Evolutionary conservation across 2,888 invertebrate genomes (phyloP).

Genomic region (Auanema freiburgensis): DNA sequence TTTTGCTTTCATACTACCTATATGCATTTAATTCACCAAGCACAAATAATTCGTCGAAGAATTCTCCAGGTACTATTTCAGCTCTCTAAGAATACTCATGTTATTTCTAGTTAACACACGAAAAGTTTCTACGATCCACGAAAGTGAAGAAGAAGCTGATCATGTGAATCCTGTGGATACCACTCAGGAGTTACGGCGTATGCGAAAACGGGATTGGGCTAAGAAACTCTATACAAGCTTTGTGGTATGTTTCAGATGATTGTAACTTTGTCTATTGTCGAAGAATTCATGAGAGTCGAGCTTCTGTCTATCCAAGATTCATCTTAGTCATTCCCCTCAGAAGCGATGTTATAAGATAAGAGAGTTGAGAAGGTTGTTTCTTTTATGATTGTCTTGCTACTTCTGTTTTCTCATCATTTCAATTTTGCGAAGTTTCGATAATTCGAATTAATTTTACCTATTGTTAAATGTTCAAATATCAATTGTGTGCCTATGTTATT

Average conservation of each 20-base stretch:
- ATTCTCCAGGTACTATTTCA: too few relatives aligned
- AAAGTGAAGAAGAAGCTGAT: constrained; percentile 37
- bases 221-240: constrained; percentile 48
- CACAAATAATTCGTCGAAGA: constrained; percentile 2
- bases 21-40: constrained; percentile 25
- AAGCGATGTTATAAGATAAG: too few relatives aligned
- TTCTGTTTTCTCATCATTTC: neutral
- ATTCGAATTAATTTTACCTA: neutral
- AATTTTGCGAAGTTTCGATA: neutral
- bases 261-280: neutral
- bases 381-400: neutral
- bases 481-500: neutral
- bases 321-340: too few relatives aligned
- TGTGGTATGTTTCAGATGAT: constrained; percentile 27
- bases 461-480: neutral
- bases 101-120: constrained; percentile 17
- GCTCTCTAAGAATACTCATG: neutral
- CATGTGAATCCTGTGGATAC: neutral
- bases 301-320: too few relatives aligned
- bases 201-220: constrained; percentile 52
- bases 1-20: constrained; percentile 44
- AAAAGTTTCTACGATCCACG: constrained; percentile 38
- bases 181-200: constrained; percentile 27
- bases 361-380: neutral
- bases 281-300: too few relatives aligned